Conservation (phyloP, 2,888 invertebrate genomes). For the Nomada fucata region DNA sequence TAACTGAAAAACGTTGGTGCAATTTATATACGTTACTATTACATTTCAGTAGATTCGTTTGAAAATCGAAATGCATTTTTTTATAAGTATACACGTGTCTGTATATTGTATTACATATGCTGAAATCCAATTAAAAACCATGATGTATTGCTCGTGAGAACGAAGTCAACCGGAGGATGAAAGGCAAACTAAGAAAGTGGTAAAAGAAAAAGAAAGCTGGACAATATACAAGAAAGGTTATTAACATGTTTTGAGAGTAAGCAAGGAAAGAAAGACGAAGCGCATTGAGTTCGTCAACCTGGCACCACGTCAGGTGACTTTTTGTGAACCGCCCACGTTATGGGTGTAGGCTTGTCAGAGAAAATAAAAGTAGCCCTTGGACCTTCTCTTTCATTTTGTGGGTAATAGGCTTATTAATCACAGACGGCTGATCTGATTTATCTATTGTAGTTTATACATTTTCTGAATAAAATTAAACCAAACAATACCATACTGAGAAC, state of each 20-base stretch:
- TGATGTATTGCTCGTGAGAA: too few relatives aligned
- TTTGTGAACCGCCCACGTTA: constrained; percentile 74
- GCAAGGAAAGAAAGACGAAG: constrained; percentile 71
- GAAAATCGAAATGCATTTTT: too few relatives aligned
- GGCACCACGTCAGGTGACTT: constrained; percentile 74
- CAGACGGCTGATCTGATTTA: constrained; percentile 11
- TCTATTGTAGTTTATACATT: neutral
- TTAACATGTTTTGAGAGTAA: constrained; percentile 76
- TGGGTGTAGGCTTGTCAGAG: constrained; percentile 44
- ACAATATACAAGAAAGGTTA: constrained; percentile 23
- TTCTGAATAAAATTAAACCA: neutral
- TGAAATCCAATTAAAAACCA: too few relatives aligned
- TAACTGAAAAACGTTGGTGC: too few relatives aligned
- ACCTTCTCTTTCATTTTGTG: constrained; percentile 24
- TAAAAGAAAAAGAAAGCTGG: constrained; percentile 35
- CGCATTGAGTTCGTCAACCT: constrained; percentile 65
- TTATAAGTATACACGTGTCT: too few relatives aligned
- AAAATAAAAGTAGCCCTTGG: constrained; percentile 23
- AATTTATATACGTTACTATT: too few relatives aligned
- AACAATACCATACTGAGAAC: too few relatives aligned
- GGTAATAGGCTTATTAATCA: constrained; percentile 42
- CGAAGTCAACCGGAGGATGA: too few relatives aligned
- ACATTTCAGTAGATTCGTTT: too few relatives aligned
- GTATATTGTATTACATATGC: too few relatives aligned
- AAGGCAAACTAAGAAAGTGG: constrained; percentile 17